Conservation (phyloP, 2,797 vertebrate genomes). For the Okamejei kenojei region DNA sequence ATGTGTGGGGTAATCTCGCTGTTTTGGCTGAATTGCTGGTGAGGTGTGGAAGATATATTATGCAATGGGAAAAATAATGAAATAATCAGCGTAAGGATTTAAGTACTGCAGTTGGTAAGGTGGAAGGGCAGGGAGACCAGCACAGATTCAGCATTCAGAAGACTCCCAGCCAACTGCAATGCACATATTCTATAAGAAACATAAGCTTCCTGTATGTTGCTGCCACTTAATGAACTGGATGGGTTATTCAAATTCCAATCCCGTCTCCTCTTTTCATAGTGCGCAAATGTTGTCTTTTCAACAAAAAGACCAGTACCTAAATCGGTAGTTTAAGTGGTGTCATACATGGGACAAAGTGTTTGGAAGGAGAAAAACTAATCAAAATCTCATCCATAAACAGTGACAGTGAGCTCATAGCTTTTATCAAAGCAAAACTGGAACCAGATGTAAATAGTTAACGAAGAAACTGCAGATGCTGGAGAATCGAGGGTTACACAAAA, state of each 20-base stretch:
- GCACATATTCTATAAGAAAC: background rate
- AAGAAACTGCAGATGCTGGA: too few relatives aligned
- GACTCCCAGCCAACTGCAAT: background rate
- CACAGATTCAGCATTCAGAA: background rate
- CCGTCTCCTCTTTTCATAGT: background rate
- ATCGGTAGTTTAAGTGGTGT: background rate
- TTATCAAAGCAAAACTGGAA: slow-evolving; percentile 8
- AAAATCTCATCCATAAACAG: background rate
- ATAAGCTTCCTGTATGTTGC: background rate
- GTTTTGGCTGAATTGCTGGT: background rate
- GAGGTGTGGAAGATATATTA: background rate
- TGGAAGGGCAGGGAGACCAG: too few relatives aligned
- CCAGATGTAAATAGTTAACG: slow-evolving; percentile 25
- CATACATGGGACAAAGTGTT: background rate
- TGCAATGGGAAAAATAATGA: too few relatives aligned
- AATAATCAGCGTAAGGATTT: background rate
- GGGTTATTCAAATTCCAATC: background rate
- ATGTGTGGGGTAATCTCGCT: background rate
- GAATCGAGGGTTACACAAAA: too few relatives aligned
- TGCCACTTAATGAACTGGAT: background rate
- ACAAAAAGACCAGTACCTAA: background rate
- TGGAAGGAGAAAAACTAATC: background rate
- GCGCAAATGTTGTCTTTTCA: too few relatives aligned
- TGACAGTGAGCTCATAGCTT: slow-evolving; percentile 4
- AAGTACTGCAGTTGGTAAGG: background rate